These are phyloP conservation scores for Venturia canescens DNA, from an alignment of 1,140 invertebrate species.

Conservation along the genomic window DNA sequence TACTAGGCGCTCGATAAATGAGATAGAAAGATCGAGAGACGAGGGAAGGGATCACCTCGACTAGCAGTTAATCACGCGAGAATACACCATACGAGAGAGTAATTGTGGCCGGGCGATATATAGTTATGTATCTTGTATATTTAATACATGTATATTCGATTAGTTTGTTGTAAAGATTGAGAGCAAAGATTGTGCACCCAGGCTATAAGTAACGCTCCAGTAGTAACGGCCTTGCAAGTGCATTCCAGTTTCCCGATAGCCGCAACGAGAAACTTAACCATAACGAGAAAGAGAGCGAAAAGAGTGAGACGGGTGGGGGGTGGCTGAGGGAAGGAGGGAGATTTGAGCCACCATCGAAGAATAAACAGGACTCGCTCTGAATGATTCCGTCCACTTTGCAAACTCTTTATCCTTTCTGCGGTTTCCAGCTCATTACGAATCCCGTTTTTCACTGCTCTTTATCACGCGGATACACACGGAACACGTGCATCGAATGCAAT, in stretches of 20 bases:
- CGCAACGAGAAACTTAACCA: conserved; percentile 17
- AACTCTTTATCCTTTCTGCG: not conserved
- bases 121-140: not conserved
- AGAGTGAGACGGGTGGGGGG: not conserved
- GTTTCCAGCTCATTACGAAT: not conserved
- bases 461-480: not conserved
- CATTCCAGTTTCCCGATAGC: conserved; percentile 46
- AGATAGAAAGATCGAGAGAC: not conserved
- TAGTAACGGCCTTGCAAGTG: conserved; percentile 49
- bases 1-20: not conserved
- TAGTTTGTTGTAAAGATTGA: conserved; percentile 48
- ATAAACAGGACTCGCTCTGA: conserved; percentile 30
- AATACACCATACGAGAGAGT: conserved; percentile 28
- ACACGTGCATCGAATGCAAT: not conserved
- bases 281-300: not conserved
- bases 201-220: conserved; percentile 43
- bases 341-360: conserved; percentile 25
- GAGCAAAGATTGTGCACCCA: conserved; percentile 30
- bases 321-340: not conserved
- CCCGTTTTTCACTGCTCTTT: not conserved
- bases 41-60: conserved; percentile 27
- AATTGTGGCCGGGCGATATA: not conserved
- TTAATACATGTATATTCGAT: conserved; percentile 22
- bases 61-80: conserved; percentile 34
- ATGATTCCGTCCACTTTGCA: conserved; percentile 22